Evolutionary conservation across 2,113 vertebrate species (phyloP), one percentile per base, ranked within the genome.

Genomic region (Psittacara wagleri): DNA sequence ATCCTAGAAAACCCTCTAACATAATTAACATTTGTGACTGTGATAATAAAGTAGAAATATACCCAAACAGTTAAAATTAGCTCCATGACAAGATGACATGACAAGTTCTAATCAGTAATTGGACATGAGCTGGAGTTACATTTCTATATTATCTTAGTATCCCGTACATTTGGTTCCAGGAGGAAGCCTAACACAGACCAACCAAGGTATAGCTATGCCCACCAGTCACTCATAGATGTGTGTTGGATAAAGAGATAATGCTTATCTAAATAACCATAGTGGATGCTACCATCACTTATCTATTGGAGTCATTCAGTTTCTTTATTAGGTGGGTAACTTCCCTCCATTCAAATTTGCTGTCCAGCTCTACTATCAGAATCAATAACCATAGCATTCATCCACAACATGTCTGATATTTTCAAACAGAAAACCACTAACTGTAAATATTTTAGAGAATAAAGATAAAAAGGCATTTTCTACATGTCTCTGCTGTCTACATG

Each of bases 241-340:
- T 52, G 3, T 11, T 70, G 31, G 7, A 57, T 11, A 19, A 33
- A 61, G 29, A 24, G 7, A 27, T 23, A 2, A 10, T 83, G 6
- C 7, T 80, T 8, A 61, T 27, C 3, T 41, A 37, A 64, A 69
- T 39, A 2, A 22, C 1, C 0, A 0, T 6, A 8, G 6, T 48
- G 6, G 13, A 76, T 8, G 7, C 15, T 89, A 19, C 7, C 7
- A 62, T 57, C 28, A 7, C 2, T 13, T 33, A 9, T 8, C 5
- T 0, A 0, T 4, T 39, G 20, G 5, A 63, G 5, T n/a, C 0
- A 41, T 73, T 55, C 11, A 10, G 3, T 8, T 59, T 54, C n/a
- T 46, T 76, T 55, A 31, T 44, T 39, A 17, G 3, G 4, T 33
- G 9, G 49, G 2, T 12, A 82, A 7, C 4, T 33, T 74, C 19